Conservation (phyloP, 2,888 invertebrate species). For the Dimorphilus gyrociliatus region DNA sequence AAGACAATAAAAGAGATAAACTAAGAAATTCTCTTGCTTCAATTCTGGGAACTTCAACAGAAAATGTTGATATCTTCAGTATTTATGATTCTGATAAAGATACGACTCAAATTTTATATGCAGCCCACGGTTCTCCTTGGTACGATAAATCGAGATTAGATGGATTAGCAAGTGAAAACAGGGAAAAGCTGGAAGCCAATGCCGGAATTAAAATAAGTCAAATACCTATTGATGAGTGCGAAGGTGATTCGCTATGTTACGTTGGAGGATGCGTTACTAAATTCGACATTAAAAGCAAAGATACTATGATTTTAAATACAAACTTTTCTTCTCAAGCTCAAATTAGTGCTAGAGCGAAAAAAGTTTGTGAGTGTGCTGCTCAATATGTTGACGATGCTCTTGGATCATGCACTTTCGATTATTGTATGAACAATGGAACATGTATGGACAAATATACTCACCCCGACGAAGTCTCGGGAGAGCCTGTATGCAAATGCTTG, state of each 20-base stretch:
- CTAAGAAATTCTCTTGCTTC: conserved; percentile 76
- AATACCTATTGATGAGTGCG: no score
- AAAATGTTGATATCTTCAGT: conserved; percentile 88
- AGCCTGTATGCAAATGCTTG: conserved; percentile 64
- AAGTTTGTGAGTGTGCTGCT: no score
- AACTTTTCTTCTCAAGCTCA: no score
- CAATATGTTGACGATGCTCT: no score
- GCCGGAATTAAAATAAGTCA: no score
- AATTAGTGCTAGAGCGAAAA: no score
- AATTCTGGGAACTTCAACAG: conserved; percentile 58
- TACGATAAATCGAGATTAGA: conserved; percentile 84
- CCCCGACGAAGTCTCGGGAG: background rate
- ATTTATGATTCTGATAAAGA: conserved; percentile 69
- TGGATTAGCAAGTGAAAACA: conserved; percentile 52
- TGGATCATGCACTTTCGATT: conserved; percentile 45
- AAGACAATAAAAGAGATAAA: conserved; percentile 35
- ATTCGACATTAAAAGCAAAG: no score
- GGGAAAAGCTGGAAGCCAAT: conserved; percentile 20
- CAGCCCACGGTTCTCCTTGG: conserved; percentile 86
- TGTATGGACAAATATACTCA: conserved; percentile 45
- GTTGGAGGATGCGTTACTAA: no score
- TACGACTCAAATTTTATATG: conserved; percentile 71
- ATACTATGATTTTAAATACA: no score
- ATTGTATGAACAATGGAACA: conserved; percentile 81
- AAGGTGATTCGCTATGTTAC: no score